phyloP scores from a whole-genome alignment of 30 jellyfish, hydroid and myxozoan genomes.

The Clytia hemisphaerica region DNA sequence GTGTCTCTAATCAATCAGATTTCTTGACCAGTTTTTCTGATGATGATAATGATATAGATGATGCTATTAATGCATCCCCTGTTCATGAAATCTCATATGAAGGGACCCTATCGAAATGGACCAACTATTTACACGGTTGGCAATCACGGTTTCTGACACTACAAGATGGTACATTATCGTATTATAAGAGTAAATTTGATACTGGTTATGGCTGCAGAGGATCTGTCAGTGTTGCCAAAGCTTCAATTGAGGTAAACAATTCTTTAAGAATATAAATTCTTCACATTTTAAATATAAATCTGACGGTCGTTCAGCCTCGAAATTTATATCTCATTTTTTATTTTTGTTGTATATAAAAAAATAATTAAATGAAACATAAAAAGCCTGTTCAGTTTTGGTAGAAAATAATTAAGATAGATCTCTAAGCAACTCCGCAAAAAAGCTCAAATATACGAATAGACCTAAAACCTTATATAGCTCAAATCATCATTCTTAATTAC shows the following conservation, averaged over 20 bases:
- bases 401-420: no score
- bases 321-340: no score
- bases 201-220: constrained; percentile 96
- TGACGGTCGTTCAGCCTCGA: no score
- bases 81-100: constrained; percentile 38
- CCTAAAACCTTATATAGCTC: no score
- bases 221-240: constrained; percentile 81
- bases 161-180: constrained; percentile 71
- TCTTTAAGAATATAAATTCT: no score
- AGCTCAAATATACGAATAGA: no score
- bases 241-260: constrained; percentile 62
- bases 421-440: no score
- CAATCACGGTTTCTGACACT: constrained; percentile 81
- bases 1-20: constrained; percentile 29
- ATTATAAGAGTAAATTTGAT: constrained; percentile 82
- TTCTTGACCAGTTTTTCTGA: constrained; percentile 25
- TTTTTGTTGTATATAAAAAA: no score
- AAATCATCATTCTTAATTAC: no score
- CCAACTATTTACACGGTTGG: constrained; percentile 98
- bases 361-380: no score
- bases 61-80: constrained; percentile 21
- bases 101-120: constrained; percentile 95
- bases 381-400: no score
- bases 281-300: no score
- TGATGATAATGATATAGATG: constrained; percentile 41